Conservation (phyloP, 1,140 invertebrate species). For the Coenobita brevimanus region DNA sequence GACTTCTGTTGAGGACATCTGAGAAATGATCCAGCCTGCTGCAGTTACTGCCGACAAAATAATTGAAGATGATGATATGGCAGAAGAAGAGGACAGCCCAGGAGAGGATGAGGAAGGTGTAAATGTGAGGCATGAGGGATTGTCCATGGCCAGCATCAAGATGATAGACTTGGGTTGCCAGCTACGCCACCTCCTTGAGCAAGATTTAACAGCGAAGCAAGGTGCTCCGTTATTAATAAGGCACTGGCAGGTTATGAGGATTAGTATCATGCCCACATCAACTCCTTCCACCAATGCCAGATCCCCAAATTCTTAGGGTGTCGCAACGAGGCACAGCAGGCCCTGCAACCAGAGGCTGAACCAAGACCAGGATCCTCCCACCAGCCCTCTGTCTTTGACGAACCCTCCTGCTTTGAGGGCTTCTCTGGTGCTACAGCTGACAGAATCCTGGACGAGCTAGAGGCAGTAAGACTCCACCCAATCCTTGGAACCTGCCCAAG, state of each 20-base stretch:
- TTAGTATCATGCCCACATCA: constrained; percentile 6
- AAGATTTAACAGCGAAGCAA: no score
- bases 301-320: background rate
- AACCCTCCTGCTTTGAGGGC: no score
- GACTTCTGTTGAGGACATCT: background rate
- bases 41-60: background rate
- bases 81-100: background rate
- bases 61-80: background rate
- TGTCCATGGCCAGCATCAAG: background rate
- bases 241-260: background rate
- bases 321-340: no score
- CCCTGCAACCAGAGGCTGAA: no score
- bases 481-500: no score
- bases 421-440: no score
- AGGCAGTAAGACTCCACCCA: no score
- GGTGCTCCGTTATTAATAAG: no score
- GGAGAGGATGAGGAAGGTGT: background rate
- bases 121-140: background rate
- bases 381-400: no score
- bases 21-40: background rate
- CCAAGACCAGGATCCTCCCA: no score
- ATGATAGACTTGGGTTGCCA: background rate
- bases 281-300: background rate
- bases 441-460: no score
- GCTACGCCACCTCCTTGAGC: background rate